Conservation (phyloP, 2,797 vertebrate genomes). For the Anguilla obscura region DNA sequence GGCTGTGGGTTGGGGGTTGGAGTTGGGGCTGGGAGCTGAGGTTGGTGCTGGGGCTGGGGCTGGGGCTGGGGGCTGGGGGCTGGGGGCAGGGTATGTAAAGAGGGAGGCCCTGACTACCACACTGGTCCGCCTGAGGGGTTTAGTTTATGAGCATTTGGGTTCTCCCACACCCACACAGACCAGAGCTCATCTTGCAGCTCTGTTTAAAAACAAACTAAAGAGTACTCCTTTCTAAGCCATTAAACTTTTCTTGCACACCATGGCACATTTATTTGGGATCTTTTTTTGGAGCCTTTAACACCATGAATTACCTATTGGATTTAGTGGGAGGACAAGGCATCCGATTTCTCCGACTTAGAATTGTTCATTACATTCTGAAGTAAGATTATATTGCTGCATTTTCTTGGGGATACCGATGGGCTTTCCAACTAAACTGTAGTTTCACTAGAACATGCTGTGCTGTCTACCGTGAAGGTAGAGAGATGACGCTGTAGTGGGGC, state of each 20-base stretch:
- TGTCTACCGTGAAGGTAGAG: not conserved
- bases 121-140: conserved; percentile 38
- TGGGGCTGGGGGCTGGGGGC: not conserved
- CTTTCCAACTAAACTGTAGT: not conserved
- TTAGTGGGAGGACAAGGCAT: not conserved
- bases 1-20: too few relatives aligned
- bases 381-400: not conserved
- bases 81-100: conserved; percentile 39
- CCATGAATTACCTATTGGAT: conserved; percentile 23
- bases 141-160: conserved; percentile 4
- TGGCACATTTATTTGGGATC: conserved; percentile 15
- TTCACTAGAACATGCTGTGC: not conserved
- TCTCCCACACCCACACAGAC: conserved; percentile 5
- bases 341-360: not conserved
- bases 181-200: conserved; percentile 14
- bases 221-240: conserved; percentile 21
- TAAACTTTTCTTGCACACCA: conserved; percentile 27
- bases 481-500: not conserved
- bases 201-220: conserved; percentile 10
- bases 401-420: not conserved
- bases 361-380: not conserved
- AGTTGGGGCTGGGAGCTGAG: not conserved
- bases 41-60: not conserved
- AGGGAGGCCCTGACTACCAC: conserved; percentile 47
- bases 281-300: conserved; percentile 20